Conservation (phyloP, 2,113 vertebrate genomes). For the Pseudopodoces humilis region DNA sequence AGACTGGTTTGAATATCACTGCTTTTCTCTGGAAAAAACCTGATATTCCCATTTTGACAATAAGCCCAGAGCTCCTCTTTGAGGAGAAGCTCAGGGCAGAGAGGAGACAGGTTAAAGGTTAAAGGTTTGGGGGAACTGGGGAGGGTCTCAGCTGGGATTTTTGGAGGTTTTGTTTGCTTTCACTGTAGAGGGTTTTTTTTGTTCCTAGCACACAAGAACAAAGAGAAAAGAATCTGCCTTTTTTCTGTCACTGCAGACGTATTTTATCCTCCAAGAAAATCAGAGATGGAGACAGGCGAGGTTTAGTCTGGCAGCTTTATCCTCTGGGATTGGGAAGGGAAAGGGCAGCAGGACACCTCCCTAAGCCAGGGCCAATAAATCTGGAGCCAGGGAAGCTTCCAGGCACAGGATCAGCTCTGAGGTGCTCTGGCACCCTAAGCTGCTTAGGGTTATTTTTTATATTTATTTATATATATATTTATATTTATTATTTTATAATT, state of each 20-base stretch:
- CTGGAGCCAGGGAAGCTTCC: background rate
- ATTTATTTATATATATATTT: too few species aligned
- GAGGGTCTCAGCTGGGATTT: background rate
- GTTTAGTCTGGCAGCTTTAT: background rate
- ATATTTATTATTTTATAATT: background rate
- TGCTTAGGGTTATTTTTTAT: too few species aligned
- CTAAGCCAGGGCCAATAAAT: background rate
- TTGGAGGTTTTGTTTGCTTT: background rate
- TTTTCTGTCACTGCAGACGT: background rate
- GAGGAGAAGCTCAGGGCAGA: background rate
- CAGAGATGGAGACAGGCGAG: background rate
- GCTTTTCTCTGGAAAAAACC: background rate
- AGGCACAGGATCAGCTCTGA: background rate
- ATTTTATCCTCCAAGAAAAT: constrained; percentile 35
- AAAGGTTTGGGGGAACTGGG: background rate
- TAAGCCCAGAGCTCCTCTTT: background rate
- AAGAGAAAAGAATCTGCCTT: background rate
- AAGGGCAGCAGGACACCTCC: background rate
- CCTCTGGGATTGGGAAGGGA: background rate
- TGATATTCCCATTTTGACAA: background rate
- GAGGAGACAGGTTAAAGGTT: background rate
- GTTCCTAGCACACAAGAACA: background rate
- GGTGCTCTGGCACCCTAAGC: too few species aligned
- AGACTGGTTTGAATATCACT: background rate
- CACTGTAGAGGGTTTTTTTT: background rate